phyloP scores from a whole-genome alignment of 2,113 vertebrate genomes.

The Callorhinus ursinus region DNA sequence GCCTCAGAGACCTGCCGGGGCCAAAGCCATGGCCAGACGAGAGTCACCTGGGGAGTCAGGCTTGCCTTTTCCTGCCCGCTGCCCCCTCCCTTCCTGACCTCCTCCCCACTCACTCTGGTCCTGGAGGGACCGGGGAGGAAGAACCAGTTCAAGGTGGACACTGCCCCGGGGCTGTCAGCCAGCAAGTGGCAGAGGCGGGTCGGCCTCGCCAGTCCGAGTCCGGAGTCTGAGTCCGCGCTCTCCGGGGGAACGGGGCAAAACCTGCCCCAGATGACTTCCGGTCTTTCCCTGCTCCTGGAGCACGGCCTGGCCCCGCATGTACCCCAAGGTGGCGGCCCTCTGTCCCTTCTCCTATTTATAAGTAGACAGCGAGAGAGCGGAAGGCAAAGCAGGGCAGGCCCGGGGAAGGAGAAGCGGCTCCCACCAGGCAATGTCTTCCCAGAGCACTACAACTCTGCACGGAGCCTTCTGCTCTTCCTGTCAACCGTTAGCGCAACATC shows the following conservation, averaged over 20 bases:
- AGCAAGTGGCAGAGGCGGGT: background rate
- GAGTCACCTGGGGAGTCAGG: background rate
- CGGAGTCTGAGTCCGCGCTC: background rate
- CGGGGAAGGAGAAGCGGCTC: background rate
- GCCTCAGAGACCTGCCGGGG: background rate
- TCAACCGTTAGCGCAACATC: rapidly evolving
- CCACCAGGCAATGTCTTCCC: background rate
- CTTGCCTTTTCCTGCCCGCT: no score
- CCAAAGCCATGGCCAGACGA: background rate
- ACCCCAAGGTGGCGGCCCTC: background rate
- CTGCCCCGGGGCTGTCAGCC: background rate
- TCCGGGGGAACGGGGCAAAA: background rate
- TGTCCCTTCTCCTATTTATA: conserved; percentile 57
- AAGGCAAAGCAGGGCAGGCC: background rate
- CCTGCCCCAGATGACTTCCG: background rate
- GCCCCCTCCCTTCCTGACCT: background rate
- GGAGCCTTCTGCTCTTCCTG: background rate
- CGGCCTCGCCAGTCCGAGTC: background rate
- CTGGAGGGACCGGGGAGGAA: background rate
- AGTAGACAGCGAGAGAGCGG: conserved; percentile 51
- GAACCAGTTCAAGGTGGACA: background rate
- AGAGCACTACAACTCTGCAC: rapidly evolving
- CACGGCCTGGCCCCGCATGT: background rate
- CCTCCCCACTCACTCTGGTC: background rate
- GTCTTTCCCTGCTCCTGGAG: background rate